Evolutionary conservation across 2,113 vertebrate genomes (phyloP).

Genomic region (Nanger granti): DNA sequence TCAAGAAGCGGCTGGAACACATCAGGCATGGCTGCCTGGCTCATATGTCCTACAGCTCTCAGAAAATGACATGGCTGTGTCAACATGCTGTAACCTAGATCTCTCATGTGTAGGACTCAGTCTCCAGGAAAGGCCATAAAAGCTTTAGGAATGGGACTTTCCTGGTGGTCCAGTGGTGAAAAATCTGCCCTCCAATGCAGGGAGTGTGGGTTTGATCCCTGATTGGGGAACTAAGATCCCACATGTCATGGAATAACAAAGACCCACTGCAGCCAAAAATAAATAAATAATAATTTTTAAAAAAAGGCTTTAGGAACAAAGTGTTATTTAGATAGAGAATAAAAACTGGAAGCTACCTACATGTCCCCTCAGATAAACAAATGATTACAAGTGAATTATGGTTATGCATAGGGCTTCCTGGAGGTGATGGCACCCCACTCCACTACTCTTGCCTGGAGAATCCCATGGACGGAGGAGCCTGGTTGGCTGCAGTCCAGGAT

Average conservation of each 20-base stretch:
- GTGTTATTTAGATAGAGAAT: neutral
- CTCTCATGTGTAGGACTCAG: neutral
- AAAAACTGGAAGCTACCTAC: neutral
- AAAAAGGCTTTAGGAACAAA: neutral
- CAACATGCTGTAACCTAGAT: neutral
- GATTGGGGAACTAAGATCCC: neutral
- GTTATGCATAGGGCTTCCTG: neutral
- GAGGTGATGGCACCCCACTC: neutral
- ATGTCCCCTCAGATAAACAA: neutral
- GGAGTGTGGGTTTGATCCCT: neutral
- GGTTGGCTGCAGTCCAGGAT: too few species aligned
- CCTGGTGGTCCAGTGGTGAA: neutral
- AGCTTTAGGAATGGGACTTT: neutral
- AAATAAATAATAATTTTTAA: neutral
- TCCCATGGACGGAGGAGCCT: too few species aligned
- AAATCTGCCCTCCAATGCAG: neutral
- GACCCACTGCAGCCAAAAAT: neutral
- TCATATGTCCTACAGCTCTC: fast-evolving
- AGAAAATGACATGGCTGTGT: neutral
- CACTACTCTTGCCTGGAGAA: neutral
- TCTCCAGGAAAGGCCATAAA: neutral
- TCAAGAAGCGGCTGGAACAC: neutral
- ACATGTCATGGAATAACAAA: neutral
- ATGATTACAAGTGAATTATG: neutral
- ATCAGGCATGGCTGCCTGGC: fast-evolving